Evolutionary conservation across 2,797 vertebrate species (phyloP), one percentile per base, ranked within the genome.

Genomic region (Alexandromys oeconomus): DNA sequence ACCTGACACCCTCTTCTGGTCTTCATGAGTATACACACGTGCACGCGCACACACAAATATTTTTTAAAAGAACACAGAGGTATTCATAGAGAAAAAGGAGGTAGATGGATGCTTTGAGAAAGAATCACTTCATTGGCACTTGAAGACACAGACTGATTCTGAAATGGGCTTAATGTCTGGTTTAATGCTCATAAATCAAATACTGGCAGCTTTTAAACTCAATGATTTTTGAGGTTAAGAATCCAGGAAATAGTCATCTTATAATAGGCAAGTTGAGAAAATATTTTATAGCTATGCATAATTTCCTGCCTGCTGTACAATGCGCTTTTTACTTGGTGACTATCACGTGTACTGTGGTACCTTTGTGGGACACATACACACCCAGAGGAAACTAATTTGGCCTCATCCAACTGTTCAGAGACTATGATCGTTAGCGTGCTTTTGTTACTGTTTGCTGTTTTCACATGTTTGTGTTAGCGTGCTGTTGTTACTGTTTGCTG

Each of bases 241-340:
- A 91, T 85, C 65, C 59, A 95, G 71, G 90, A 95, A 93, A 89
- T n/a, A 91, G 86, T 87, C 37, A 84, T 43, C 27, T 92, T 93
- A 80, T 51, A 65, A 85, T 92, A 71, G 8, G 71, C 43, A 84
- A 94, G n/a, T 6, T 87, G 21, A 77, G 14, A 92, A 74, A 87
- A 86, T 94, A 88, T 91, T 81, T 87, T 95, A 94, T 14, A 93
- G 23, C 90, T 90, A 90, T n/a, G 27, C 76, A 46, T 19, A 76
- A 48, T 86, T 84, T 57, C 37, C 69, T n/a, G 1, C 31, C 51
- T 67, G 6, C 59, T n/a, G 11, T 67, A 85, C 19, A 85, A 12
- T 85, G 17, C 43, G 9, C 51, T 71, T 48, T 57, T 63, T 69
- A 8, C 63, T n/a, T 57, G 9, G 8, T 69, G 85, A 92, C 65